Evolutionary conservation across 2,888 invertebrate genomes (phyloP).

Genomic region (Prosapia bicincta): DNA sequence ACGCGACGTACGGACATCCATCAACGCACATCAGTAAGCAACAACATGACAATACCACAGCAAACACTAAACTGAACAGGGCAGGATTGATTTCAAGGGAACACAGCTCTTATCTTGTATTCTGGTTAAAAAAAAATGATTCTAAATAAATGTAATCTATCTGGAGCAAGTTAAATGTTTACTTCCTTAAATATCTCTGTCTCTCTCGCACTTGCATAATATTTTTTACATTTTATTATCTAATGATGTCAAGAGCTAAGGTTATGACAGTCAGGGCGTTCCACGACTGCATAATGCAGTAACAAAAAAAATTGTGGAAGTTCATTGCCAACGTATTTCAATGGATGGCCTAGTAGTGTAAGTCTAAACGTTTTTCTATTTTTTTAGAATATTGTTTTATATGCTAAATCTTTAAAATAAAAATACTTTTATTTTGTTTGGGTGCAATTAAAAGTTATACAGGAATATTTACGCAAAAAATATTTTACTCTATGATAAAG

Average conservation of each 20-base stretch:
- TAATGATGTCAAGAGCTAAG: neutral
- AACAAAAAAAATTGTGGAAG: neutral
- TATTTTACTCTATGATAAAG: no score
- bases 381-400: no score
- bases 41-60: neutral
- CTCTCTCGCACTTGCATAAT: neutral
- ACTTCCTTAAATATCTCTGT: neutral
- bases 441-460: no score
- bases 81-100: neutral
- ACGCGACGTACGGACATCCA: neutral
- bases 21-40: neutral
- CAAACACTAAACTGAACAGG: neutral
- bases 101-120: neutral
- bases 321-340: neutral
- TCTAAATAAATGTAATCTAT: neutral
- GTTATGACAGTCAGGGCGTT: neutral
- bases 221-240: neutral
- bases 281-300: neutral
- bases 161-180: neutral
- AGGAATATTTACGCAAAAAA: no score
- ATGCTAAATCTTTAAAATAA: no score
- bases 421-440: no score
- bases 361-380: no score
- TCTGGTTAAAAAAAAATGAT: neutral
- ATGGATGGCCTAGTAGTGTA: no score